Evolutionary conservation across 2,797 vertebrate genomes (phyloP), one percentile per base, ranked within the genome.

Genomic region (Diplodus puntazzo): DNA sequence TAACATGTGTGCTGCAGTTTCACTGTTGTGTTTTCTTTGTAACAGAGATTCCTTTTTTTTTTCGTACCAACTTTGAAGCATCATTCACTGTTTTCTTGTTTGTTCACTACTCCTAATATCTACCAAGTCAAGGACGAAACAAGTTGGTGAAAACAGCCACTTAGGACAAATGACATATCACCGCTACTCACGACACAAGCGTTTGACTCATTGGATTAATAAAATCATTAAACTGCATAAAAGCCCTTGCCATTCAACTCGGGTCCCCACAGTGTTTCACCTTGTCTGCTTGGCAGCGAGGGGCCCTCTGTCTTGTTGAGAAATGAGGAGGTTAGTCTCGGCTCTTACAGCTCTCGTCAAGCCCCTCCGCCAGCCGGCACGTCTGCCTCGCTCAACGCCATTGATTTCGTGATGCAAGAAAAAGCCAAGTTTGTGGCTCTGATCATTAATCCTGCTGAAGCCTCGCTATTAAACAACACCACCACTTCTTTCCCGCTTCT

Each of bases 351-450:
- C 84, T 77, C 90, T 84, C 57, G 55, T 45, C 66, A n/a, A 87
- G 73, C 80, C 76, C 80, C 69, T 85, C 69, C 66, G 46, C 64
- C 34, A 67, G 76, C 80, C 83, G 45, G 64, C 83, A 84, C 75
- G 81, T 89, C 86, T 82, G 83, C 88, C 78, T 89, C 74, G 70
- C 91, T 91, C 79, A 77, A 89, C 75, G 54, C 82, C 93, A 94
- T 92, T 90, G 94, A 95, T 94, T 92, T 83, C 76, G 87, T 92
- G 90, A 93, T 89, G 90, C 87, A 92, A 93, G 90, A 82, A 77
- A 88, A 91, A 93, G 92, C 90, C 79, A 90, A 90, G 90, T 90
- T 87, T 84, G 74, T 64, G 27, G 52, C 76, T 84, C 87, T 45
- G 87, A 92, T 90, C 88, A 87, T 95, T 93, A 94, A 93, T 94